phyloP scores from a whole-genome alignment of 2,797 vertebrate species.

The Chromobotia macracanthus region DNA sequence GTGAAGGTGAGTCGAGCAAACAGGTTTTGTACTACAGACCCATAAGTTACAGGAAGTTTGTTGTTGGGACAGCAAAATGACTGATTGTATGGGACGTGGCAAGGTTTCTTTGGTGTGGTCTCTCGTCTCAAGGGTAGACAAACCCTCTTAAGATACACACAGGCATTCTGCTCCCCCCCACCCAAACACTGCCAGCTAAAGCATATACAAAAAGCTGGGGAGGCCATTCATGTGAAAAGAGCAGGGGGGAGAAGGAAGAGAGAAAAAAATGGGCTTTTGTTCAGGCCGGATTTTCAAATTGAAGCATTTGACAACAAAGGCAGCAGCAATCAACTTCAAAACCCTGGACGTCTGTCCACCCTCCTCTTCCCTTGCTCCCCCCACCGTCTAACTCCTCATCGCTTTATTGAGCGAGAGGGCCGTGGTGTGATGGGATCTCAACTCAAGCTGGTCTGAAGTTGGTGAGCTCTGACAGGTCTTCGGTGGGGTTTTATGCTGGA shows the following conservation, averaged over 20 bases:
- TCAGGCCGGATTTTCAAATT: conserved; percentile 69
- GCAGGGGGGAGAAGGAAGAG: conserved; percentile 39
- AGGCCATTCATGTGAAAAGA: conserved; percentile 59
- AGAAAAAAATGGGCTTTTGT: conserved; percentile 64
- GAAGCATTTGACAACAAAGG: conserved; percentile 72
- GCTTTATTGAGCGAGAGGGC: conserved; percentile 73
- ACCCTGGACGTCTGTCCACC: conserved; percentile 68
- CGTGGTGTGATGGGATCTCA: conserved; percentile 67
- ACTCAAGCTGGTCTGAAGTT: conserved; percentile 54
- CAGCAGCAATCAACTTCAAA: conserved; percentile 73
- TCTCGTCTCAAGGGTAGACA: conserved; percentile 23
- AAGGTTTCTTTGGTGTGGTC: conserved; percentile 26
- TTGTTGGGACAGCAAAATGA: conserved; percentile 15
- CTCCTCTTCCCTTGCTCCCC: conserved; percentile 47
- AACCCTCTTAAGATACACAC: conserved; percentile 47
- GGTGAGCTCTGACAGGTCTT: conserved; percentile 69
- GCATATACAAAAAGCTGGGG: conserved; percentile 61
- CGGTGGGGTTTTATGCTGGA: conserved; percentile 57
- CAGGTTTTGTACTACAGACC: neutral
- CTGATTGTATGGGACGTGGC: neutral
- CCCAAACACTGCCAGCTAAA: conserved; percentile 41
- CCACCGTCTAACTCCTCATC: conserved; percentile 61
- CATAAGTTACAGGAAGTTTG: conserved; percentile 1
- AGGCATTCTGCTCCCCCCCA: conserved; percentile 38
- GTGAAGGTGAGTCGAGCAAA: neutral